A percentile compares a stretch with the other conserved stretches of the same genome.
Conservation (phyloP, 2,797 vertebrate genomes). For the Diceros bicornis region DNA sequence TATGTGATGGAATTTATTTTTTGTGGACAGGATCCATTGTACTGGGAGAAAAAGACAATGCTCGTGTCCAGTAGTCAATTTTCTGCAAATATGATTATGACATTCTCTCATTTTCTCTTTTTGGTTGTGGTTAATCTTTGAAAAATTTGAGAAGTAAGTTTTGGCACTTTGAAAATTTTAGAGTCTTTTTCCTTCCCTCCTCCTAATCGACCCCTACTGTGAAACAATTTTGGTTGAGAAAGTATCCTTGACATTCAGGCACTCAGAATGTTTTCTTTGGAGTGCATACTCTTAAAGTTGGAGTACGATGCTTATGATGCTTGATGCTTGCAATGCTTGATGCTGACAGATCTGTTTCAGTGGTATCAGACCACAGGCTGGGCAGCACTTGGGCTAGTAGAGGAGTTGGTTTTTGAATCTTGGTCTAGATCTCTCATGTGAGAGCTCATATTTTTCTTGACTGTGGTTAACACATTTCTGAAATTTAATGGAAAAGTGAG, state of each 20-base stretch:
- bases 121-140: slow-evolving; percentile 16
- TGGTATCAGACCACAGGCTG: not conserved
- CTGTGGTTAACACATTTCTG: not conserved
- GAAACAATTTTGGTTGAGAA: not conserved
- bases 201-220: not conserved
- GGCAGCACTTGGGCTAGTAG: not conserved
- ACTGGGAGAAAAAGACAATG: not conserved
- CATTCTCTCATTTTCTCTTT: not conserved
- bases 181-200: not conserved
- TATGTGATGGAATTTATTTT: not conserved
- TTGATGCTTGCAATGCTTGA: no score
- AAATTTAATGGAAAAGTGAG: not conserved
- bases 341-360: not conserved
- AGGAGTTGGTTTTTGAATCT: not conserved
- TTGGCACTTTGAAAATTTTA: not conserved
- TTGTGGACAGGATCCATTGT: not conserved
- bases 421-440: not conserved
- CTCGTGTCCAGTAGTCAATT: not conserved
- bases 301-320: not conserved
- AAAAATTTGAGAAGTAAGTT: slow-evolving; percentile 25
- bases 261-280: not conserved
- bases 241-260: not conserved
- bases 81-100: not conserved
- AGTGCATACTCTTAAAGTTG: not conserved
- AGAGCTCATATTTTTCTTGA: not conserved